Evolutionary conservation across 2,797 vertebrate species (phyloP).

Genomic region (Catostomus latipinnis): DNA sequence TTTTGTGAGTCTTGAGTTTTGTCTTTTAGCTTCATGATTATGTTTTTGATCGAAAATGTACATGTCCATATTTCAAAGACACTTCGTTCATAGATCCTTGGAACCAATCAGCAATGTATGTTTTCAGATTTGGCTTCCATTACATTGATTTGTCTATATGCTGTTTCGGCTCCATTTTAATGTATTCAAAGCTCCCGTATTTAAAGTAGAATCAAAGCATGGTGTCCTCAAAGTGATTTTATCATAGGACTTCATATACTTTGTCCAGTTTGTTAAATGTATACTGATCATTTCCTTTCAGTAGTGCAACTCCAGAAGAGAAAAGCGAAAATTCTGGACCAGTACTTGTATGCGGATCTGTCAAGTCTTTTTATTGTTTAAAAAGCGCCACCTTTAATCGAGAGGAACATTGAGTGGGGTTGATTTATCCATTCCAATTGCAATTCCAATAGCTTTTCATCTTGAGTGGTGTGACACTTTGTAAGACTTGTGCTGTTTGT

Average conservation of each 20-base stretch:
- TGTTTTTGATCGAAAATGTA: not conserved
- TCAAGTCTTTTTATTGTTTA: not conserved
- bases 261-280: not conserved
- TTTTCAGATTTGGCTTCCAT: not conserved
- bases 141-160: slow-evolving; percentile 7
- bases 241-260: slow-evolving; percentile 1
- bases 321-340: not conserved
- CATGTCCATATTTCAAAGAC: slow-evolving; percentile 15
- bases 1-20: too few relatives aligned
- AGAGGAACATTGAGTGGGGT: not conserved
- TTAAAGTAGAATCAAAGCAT: slow-evolving; percentile 25
- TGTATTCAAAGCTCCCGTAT: not conserved
- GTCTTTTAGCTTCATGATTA: slow-evolving; percentile 5
- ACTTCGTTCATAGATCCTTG: too few relatives aligned
- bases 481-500: slow-evolving; percentile 57
- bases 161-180: not conserved
- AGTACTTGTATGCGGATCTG: not conserved
- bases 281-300: not conserved
- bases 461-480: slow-evolving; percentile 13
- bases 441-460: slow-evolving; percentile 1
- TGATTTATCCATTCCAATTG: slow-evolving; percentile 4
- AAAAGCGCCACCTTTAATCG: slow-evolving; percentile 10
- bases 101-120: too few relatives aligned
- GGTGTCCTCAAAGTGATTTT: not conserved
- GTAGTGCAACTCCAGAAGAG: not conserved